phyloP scores from a whole-genome alignment of 2,888 invertebrate genomes.

The Syritta pipiens region DNA sequence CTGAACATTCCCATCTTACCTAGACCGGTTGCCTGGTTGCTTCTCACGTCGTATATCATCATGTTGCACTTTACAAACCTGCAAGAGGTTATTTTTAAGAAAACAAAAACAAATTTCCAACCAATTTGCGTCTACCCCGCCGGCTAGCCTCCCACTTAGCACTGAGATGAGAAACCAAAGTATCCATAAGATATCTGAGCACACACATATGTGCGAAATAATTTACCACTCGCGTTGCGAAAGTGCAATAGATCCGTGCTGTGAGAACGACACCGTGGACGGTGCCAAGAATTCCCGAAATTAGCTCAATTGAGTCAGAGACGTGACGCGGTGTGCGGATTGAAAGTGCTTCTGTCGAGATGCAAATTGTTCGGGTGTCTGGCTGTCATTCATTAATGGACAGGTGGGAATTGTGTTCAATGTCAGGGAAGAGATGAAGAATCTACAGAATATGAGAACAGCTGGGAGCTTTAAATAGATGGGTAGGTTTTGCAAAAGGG shows the following conservation, averaged over 20 bases:
- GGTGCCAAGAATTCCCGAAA: slow-evolving; percentile 56
- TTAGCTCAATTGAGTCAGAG: no score
- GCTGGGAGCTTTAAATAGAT: no score
- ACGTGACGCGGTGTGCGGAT: no score
- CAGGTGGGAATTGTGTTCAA: slow-evolving; percentile 33
- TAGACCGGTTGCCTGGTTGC: slow-evolving; percentile 17
- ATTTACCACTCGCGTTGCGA: slow-evolving; percentile 55
- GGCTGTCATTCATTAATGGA: no score
- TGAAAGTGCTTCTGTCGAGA: no score
- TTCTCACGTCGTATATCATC: slow-evolving; percentile 33
- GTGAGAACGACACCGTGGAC: slow-evolving; percentile 50
- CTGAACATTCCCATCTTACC: slow-evolving; percentile 37
- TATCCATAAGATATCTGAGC: no score
- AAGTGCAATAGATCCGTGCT: slow-evolving; percentile 64
- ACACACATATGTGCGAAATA: slow-evolving; percentile 17
- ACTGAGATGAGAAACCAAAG: no score
- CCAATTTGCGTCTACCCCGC: not conserved
- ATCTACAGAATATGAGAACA: no score
- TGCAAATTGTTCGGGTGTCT: no score
- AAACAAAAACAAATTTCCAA: slow-evolving; percentile 13
- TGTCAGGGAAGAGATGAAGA: slow-evolving; percentile 53
- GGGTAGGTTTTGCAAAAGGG: no score
- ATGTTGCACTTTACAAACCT: slow-evolving; percentile 6
- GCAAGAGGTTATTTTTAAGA: slow-evolving; percentile 15
- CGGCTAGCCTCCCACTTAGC: no score